Evolutionary conservation across 35 echinoderm and acorn worm species (phyloP).

Genomic region (Nesometra sesokonis): DNA sequence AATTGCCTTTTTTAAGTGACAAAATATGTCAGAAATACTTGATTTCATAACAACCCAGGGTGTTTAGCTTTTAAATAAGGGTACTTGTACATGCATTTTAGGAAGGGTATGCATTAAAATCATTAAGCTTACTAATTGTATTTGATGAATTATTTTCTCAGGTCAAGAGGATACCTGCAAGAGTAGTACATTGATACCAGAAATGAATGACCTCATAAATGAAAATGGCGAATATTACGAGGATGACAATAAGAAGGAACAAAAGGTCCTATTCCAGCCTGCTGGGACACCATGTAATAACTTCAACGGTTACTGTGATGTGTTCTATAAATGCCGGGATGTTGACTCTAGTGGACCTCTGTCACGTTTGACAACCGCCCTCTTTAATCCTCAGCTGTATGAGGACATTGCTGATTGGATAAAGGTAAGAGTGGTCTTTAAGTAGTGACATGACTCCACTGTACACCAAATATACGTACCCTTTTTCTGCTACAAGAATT

Average conservation of each 20-base stretch:
- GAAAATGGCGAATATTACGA: slow-evolving; percentile 33
- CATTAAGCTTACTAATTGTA: too few relatives aligned
- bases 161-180: slow-evolving; percentile 20
- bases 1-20: too few relatives aligned
- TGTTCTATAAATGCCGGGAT: slow-evolving; percentile 82
- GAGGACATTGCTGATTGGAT: slow-evolving; percentile 80
- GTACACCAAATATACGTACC: too few relatives aligned
- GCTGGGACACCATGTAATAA: slow-evolving; percentile 81
- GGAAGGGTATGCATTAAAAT: too few relatives aligned
- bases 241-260: not conserved
- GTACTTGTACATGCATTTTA: too few relatives aligned
- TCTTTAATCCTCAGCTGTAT: slow-evolving; percentile 84
- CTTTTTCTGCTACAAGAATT: too few relatives aligned
- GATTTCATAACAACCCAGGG: too few relatives aligned
- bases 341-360: slow-evolving; percentile 87
- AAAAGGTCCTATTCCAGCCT: slow-evolving; percentile 47
- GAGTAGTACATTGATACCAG: slow-evolving; percentile 32
- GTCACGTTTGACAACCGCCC: slow-evolving; percentile 68
- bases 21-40: too few relatives aligned
- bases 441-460: not conserved
- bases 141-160: not conserved
- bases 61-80: too few relatives aligned
- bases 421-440: slow-evolving; percentile 35
- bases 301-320: slow-evolving; percentile 84
- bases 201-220: slow-evolving; percentile 22